phyloP scores from a whole-genome alignment of 2,888 invertebrate genomes.

The Phalera bucephala region DNA sequence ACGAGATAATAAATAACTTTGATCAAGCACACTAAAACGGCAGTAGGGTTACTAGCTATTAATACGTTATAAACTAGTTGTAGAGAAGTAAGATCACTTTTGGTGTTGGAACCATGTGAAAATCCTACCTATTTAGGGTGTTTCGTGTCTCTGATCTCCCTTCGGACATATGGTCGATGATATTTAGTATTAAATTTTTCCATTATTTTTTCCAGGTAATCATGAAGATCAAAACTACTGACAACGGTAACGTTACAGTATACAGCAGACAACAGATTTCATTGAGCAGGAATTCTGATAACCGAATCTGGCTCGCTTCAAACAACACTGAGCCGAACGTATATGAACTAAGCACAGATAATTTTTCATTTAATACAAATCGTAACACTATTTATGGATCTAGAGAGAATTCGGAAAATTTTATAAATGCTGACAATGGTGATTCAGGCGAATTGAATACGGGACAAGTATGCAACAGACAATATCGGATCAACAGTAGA shows the following conservation, averaged over 20 bases:
- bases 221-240: conserved; percentile 65
- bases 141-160: too few relatives aligned
- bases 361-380: conserved; percentile 43
- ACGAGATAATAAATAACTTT: too few relatives aligned
- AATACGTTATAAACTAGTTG: too few relatives aligned
- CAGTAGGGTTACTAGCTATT: too few relatives aligned
- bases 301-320: conserved; percentile 41
- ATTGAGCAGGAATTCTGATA: conserved; percentile 41
- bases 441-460: conserved; percentile 33
- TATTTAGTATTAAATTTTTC: too few relatives aligned
- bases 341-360: conserved; percentile 40
- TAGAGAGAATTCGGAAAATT: conserved; percentile 42
- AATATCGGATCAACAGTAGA: conserved; percentile 60
- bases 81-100: too few relatives aligned
- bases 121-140: too few relatives aligned
- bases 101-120: too few relatives aligned
- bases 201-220: conserved; percentile 69
- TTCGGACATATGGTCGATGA: too few relatives aligned
- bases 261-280: conserved; percentile 39
- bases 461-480: conserved; percentile 62
- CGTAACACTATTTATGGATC: conserved; percentile 41
- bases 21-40: too few relatives aligned
- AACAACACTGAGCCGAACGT: conserved; percentile 36
- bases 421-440: conserved; percentile 24
- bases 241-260: conserved; percentile 63